These are phyloP conservation scores for Hydractinia echinata DNA, from an alignment of 30 jellyfish, hydroid and myxozoan genomes.

Conservation along the genomic window DNA sequence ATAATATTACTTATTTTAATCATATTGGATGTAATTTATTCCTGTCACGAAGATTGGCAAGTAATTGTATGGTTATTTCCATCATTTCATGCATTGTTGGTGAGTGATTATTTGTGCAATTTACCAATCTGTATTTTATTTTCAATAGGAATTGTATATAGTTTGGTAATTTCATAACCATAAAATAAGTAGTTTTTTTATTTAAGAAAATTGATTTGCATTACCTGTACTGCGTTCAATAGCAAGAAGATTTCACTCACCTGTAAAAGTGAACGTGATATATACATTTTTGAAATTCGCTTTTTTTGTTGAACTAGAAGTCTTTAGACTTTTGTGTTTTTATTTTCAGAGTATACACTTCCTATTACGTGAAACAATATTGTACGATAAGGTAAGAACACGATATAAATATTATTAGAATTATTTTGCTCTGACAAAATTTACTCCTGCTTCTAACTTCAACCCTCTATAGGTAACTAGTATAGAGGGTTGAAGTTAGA, in stretches of 20 bases:
- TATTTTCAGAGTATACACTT: conserved; percentile 3
- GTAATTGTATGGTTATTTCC: neutral
- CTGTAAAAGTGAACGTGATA: conserved; percentile 1
- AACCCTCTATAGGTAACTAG: too few relatives aligned
- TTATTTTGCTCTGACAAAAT: neutral
- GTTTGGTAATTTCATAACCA: neutral
- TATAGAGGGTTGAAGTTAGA: too few relatives aligned
- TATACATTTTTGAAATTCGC: too few relatives aligned
- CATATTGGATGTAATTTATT: neutral
- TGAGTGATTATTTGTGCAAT: neutral
- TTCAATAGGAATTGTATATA: neutral
- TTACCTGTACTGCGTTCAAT: neutral
- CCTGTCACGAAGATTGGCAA: neutral
- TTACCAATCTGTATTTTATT: neutral
- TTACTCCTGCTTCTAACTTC: neutral
- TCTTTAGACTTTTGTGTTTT: too few relatives aligned
- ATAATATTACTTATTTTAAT: neutral
- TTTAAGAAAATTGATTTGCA: too few relatives aligned
- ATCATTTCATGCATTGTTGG: neutral
- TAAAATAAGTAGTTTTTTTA: too few relatives aligned
- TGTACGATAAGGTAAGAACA: neutral
- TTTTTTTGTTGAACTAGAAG: too few relatives aligned
- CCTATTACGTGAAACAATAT: neutral
- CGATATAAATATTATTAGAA: neutral
- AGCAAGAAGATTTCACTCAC: neutral